Base-by-base conservation (phyloP, 2,113 vertebrate genomes). In the Odocoileus hemionus region DNA sequence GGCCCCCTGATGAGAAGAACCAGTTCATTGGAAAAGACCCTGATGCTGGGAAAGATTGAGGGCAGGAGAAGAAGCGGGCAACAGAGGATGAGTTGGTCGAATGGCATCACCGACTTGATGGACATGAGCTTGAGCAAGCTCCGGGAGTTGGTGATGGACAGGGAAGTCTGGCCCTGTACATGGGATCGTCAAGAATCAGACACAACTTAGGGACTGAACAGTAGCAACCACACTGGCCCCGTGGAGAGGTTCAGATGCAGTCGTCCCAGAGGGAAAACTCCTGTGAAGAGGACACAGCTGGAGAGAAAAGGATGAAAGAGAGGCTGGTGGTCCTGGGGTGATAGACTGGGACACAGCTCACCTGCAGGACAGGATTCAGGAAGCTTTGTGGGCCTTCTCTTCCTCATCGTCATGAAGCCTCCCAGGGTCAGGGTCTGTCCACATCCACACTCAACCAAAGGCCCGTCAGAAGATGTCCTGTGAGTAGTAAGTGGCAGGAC, bases 311-410 rank as follows among this genome's bases (percentile, higher is more conserved):
- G n/a, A 5, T 7, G 3, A 28, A 60, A 82, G 36, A 17, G 76
- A 45, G 15, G 16, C 36, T 21, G 9, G 19, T 6, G 9, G 64
- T 50, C 36, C 60, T 60, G 43, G 54, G n/a, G 87, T 9, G 25
- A 8, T 14, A 26, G 39, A 13, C 45, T 2, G 47, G 26, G 19
- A 19, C 5, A 0, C 25, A 26, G 7, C 1, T 8, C 11, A 10
- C 15, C 16, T 76, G 30, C 16, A 26, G 11, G 50, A 43, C 16
- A 45, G 15, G 89, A 5, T 10, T n/a, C 2, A 0, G 19, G 13
- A 67, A 36, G 4, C 0, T 25, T 23, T 30, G 10, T 19, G 1
- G 4, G 43, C 5, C 0, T 14, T 2, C 2, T 12, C 70, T 54
- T 45, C 2, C 14, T 25, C n/a, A 1, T 11, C 79, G 60, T 45